These are phyloP conservation scores for Neodontobutis hainanensis DNA, from an alignment of 2,113 vertebrate genomes.

Conservation along the genomic window DNA sequence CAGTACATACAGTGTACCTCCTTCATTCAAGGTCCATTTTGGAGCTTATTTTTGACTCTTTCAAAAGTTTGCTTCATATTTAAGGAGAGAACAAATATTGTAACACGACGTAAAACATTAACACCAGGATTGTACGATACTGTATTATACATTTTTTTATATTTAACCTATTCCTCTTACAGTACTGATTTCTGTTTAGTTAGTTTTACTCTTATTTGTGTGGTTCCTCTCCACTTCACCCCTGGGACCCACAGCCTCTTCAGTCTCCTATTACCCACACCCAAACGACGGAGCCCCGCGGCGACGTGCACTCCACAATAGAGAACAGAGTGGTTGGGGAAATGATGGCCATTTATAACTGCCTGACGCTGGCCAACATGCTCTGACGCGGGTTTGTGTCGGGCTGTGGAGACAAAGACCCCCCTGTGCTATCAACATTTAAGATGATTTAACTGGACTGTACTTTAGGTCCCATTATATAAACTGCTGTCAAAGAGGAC, in stretches of 20 bases:
- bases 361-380: constrained; percentile 58
- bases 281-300: constrained; percentile 55
- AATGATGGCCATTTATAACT: constrained; percentile 85
- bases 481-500: background rate
- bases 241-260: constrained; percentile 63
- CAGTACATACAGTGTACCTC: no score
- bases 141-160: no score
- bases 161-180: no score
- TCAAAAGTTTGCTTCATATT: no score
- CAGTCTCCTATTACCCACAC: constrained; percentile 68
- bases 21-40: no score
- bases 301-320: constrained; percentile 77
- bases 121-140: no score
- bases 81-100: no score
- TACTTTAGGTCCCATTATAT: background rate
- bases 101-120: no score
- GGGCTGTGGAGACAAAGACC: background rate
- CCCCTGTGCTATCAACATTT: background rate
- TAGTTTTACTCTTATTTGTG: constrained; percentile 32
- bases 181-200: constrained; percentile 24
- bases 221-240: constrained; percentile 39
- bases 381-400: background rate
- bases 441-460: background rate
- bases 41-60: no score
- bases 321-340: constrained; percentile 79